A percentile compares a stretch with the other conserved stretches of the same genome.
These are phyloP conservation scores for Sitodiplosis mosellana DNA, from an alignment of 1,140 invertebrate genomes.

Conservation along the genomic window DNA sequence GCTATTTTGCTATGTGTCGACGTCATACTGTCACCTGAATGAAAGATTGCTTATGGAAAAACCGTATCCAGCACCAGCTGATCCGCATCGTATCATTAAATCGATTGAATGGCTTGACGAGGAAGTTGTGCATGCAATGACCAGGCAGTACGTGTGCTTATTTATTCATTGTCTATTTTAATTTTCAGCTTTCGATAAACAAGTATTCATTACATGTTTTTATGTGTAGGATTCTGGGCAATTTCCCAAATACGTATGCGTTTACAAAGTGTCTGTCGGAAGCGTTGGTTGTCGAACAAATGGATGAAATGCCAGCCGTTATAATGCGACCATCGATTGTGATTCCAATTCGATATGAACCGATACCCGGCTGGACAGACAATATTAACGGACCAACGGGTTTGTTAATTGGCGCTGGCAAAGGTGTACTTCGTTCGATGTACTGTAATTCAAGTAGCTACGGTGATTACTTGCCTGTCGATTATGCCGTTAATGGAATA, in stretches of 20 bases:
- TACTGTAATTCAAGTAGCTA: slow-evolving; percentile 32
- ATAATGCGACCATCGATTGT: slow-evolving; percentile 83
- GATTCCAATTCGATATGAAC: slow-evolving; percentile 63
- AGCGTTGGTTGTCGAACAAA: slow-evolving; percentile 55
- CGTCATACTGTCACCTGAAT: slow-evolving; percentile 41
- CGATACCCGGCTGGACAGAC: slow-evolving; percentile 80
- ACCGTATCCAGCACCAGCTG: slow-evolving; percentile 65
- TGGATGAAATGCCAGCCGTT: slow-evolving; percentile 53
- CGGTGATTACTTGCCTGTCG: slow-evolving; percentile 53
- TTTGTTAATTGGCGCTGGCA: slow-evolving; percentile 39
- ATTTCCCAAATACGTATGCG: slow-evolving; percentile 78
- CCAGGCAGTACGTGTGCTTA: slow-evolving; percentile 39
- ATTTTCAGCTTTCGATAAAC: background rate
- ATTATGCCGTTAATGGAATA: slow-evolving; percentile 57
- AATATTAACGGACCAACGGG: slow-evolving; percentile 81
- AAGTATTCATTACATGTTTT: background rate
- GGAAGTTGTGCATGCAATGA: slow-evolving; percentile 51
- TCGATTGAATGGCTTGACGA: slow-evolving; percentile 75
- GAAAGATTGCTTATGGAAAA: slow-evolving; percentile 47
- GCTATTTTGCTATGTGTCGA: slow-evolving; percentile 38
- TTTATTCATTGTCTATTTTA: background rate
- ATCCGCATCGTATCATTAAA: slow-evolving; percentile 79
- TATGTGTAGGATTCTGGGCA: slow-evolving; percentile 46
- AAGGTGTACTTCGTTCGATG: slow-evolving; percentile 54
- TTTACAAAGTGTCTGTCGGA: slow-evolving; percentile 83